phyloP scores from a whole-genome alignment of 2,113 vertebrate species.

The Notarius quadriscutis region DNA sequence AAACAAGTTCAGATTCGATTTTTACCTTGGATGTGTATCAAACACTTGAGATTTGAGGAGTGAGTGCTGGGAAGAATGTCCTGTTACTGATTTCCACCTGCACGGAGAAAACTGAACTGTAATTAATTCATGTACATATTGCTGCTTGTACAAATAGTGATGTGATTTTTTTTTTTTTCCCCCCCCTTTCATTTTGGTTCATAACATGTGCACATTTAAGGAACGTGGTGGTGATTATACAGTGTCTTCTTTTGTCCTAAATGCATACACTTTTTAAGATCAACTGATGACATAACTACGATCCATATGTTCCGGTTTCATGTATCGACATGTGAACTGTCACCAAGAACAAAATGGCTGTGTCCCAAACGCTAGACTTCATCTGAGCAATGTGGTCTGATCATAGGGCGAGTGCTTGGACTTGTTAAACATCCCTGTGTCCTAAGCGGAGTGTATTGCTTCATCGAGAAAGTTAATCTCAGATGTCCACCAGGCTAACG shows the following conservation, averaged over 20 bases:
- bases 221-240: constrained; percentile 22
- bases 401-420: background rate
- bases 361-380: constrained; percentile 10
- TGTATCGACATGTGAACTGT: background rate
- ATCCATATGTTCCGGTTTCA: background rate
- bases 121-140: constrained; percentile 45
- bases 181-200: background rate
- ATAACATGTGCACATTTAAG: constrained; percentile 30
- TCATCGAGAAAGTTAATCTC: background rate
- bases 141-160: constrained; percentile 42
- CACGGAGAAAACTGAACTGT: constrained; percentile 1
- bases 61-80: background rate
- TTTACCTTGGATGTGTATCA: constrained; percentile 8
- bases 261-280: constrained; percentile 31
- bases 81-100: constrained; percentile 15
- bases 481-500: background rate
- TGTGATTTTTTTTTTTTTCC: background rate
- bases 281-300: background rate
- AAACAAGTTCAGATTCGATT: background rate
- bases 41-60: constrained; percentile 6
- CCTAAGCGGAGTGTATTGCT: background rate
- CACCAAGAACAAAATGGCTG: background rate
- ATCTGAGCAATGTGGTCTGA: constrained; percentile 42
- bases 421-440: background rate
- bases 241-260: constrained; percentile 48